Evolutionary conservation across 1,140 invertebrate species (phyloP), one percentile per base, ranked within the genome.

Genomic region (Sogatella furcifera): DNA sequence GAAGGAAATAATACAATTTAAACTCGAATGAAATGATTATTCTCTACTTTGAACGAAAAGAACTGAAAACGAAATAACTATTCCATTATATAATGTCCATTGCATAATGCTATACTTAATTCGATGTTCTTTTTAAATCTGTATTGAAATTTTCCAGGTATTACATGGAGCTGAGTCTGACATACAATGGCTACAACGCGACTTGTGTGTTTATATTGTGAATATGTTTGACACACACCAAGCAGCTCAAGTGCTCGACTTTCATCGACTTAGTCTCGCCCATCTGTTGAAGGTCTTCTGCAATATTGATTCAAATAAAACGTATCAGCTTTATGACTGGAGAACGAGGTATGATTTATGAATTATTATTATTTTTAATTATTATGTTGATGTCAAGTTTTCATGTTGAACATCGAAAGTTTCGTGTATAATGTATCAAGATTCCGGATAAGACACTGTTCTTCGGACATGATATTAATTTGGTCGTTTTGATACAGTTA

Each of bases 141-240:
- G 24, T 4, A 2, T 28, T 28, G 24, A 6, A n/a, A 52, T 61
- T 63, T 57, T 66, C 22, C 60, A 88, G 86, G 81, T 98, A 2
- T 89, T 99, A 67, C 97, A 99, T 72, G 96, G 96, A 42, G 89
- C 91, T 0, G 85, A 94, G 59, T 78, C 69, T 49, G 97, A 99
- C 72, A 81, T 99, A 34, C 74, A 84, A 19, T 99, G 97, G 97
- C 75, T 99, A 19, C 97, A 99, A 72, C 80, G 92, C 52, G 97
- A 99, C 78, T 84, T 98, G 58, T 90, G 92, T 0, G 66, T 99
- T 0, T 99, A 99, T 70, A 72, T 99, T 15, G 94, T 99, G 0
- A 97, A 97, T 68, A 86, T 99, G 84, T 98, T 99, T 73, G 97
- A 99, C 71, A 99, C 96, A 0, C 82, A 92, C 71, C 84, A 90